These are phyloP conservation scores for Teleogryllus occipitalis DNA, from an alignment of 1,140 invertebrate genomes.

Conservation along the genomic window DNA sequence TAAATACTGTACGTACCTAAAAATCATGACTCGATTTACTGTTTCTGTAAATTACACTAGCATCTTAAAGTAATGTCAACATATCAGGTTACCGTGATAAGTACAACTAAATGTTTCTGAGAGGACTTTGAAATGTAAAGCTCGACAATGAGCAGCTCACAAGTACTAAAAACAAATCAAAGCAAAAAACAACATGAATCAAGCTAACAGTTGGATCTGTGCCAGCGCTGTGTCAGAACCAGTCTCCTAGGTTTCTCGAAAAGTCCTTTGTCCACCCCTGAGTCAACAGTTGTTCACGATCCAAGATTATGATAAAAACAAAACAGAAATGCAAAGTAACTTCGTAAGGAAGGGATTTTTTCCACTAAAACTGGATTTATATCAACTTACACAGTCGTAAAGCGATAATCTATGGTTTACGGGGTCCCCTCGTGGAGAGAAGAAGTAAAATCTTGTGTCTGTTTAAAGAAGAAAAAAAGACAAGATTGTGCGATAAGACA, in stretches of 20 bases:
- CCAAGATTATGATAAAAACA: not conserved
- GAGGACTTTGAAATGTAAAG: too few species aligned
- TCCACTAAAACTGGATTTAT: not conserved
- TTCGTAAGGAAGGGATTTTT: not conserved
- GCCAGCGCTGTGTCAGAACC: not conserved
- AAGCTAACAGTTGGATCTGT: not conserved
- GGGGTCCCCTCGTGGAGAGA: not conserved
- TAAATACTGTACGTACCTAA: too few species aligned
- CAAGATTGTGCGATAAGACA: not conserved
- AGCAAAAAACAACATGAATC: not conserved
- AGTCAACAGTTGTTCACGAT: not conserved
- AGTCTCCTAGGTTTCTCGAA: not conserved
- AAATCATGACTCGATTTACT: too few species aligned
- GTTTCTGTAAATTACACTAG: too few species aligned
- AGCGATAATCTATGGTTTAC: not conserved
- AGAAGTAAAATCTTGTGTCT: not conserved
- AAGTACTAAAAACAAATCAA: too few species aligned
- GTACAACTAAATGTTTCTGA: too few species aligned
- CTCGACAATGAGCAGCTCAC: too few species aligned
- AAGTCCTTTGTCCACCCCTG: not conserved
- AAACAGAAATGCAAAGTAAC: not conserved
- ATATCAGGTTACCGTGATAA: too few species aligned
- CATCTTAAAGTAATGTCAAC: too few species aligned
- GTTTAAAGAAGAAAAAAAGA: not conserved
- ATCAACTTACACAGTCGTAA: not conserved